phyloP scores from a whole-genome alignment of 1,140 invertebrate genomes.

The Pantala flavescens region DNA sequence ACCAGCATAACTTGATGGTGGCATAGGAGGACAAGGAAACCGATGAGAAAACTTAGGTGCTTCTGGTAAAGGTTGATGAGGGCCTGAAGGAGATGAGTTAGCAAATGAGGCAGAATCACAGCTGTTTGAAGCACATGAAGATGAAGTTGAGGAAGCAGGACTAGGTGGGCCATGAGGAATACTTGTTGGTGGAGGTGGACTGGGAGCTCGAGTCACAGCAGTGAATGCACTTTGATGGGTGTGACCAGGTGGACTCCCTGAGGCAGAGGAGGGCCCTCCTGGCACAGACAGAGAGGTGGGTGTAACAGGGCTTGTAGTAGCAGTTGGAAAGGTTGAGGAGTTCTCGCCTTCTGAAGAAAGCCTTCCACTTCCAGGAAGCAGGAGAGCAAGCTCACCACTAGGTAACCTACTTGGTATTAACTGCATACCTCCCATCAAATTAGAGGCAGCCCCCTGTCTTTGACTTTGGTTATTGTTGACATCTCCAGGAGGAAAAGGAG shows the following conservation, averaged over 20 bases:
- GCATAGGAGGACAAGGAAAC: not conserved
- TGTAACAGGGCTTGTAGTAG: not conserved
- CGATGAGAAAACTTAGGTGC: not conserved
- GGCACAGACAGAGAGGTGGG: not conserved
- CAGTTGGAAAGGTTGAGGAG: not conserved
- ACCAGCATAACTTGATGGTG: not conserved
- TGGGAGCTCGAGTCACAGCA: not conserved
- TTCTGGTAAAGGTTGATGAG: not conserved
- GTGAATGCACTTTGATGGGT: conserved; percentile 8
- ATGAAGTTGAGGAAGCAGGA: not conserved
- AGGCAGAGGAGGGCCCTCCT: not conserved
- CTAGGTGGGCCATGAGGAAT: not conserved
- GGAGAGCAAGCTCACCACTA: conserved; percentile 64
- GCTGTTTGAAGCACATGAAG: not conserved
- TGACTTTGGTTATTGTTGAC: conserved; percentile 30
- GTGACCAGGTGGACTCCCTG: not conserved
- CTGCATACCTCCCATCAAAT: conserved; percentile 48
- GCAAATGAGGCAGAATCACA: not conserved
- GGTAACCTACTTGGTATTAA: conserved; percentile 58
- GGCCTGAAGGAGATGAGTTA: not conserved
- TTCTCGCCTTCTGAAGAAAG: not conserved
- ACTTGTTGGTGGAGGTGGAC: not conserved
- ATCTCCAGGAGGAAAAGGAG: conserved; percentile 27
- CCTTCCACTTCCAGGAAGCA: conserved; percentile 43
- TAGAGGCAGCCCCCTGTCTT: conserved; percentile 11